Evolutionary conservation across 2,888 invertebrate species (phyloP), one percentile per base, ranked within the genome.

Genomic region (Pasiphila rectangulata): DNA sequence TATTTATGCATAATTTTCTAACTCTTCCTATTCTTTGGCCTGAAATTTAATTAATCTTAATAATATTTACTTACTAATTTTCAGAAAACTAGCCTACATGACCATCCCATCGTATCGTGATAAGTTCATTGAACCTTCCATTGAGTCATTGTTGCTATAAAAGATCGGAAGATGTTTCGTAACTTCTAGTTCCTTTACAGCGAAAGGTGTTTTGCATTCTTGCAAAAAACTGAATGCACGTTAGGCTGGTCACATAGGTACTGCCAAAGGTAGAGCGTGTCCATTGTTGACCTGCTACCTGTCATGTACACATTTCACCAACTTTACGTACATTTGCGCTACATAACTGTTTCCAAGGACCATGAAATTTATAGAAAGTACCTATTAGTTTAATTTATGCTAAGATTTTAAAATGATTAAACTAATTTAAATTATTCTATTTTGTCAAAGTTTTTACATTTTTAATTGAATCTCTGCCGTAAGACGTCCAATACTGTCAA

Each of bases 221-320:
- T 40, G 47, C 50, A 46, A 6, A 47, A 16, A 43, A 17, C 12
- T 4, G 6, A 16, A 29, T 23, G 38, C 38, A 52, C 51, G 56
- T 40, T 37, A 45, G 37, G 2, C 27, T 21, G 13, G 51, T 51
- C 54, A 54, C 54, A 56, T 56, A 47, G 24, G 12, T n/a, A n/a
- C n/a, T n/a, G n/a, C 37, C 38, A 23, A 21, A 35, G 4, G 4
- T 24, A 21, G 13, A 21, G 39, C n/a, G n/a, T n/a, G n/a, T n/a
- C n/a, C n/a, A n/a, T 21, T 6, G 7, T 12, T 13, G 7, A 13
- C 21, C 38, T 39, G 37, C 41, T 9, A 16, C 4, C 42, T 25
- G 37, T 27, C 47, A 38, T 43, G 38, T 25, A 42, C 47, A 42
- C 41, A 47, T 27, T 25, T n/a, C n/a, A n/a, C n/a, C n/a, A n/a